These are phyloP conservation scores for Sitobion miscanthi DNA, from an alignment of 1,140 invertebrate species.

Conservation along the genomic window DNA sequence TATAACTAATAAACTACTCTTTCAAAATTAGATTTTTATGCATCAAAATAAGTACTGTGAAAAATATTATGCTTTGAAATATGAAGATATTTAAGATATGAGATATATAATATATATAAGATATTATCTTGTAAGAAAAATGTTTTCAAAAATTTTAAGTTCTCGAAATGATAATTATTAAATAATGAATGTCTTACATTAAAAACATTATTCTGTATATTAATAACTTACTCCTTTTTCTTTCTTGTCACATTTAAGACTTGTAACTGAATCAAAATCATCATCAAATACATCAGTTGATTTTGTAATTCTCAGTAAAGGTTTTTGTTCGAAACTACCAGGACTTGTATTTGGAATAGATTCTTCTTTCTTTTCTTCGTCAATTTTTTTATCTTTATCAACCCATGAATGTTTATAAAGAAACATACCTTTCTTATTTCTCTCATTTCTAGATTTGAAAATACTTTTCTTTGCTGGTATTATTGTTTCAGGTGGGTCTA, in stretches of 20 bases:
- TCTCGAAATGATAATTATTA: neutral
- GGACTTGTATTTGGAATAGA: constrained; percentile 2
- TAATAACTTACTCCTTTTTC: constrained; percentile 75
- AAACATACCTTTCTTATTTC: constrained; percentile 78
- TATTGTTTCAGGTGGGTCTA: constrained; percentile 32
- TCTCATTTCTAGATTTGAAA: constrained; percentile 83
- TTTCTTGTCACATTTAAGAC: constrained; percentile 78
- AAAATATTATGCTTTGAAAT: too few relatives aligned
- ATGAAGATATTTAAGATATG: too few relatives aligned
- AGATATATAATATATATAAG: too few relatives aligned
- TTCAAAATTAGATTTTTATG: too few relatives aligned
- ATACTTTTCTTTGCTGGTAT: constrained; percentile 68
- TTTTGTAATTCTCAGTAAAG: constrained; percentile 68
- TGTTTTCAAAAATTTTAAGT: neutral
- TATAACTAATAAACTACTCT: neutral
- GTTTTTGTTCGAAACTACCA: constrained; percentile 53
- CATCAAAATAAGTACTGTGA: too few relatives aligned
- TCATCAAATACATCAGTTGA: constrained; percentile 64
- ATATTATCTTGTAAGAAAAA: too few relatives aligned
- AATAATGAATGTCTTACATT: neutral
- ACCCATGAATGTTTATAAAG: constrained; percentile 90
- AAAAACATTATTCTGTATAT: neutral
- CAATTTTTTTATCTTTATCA: constrained; percentile 67
- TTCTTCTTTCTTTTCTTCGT: constrained; percentile 51
- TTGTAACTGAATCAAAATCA: constrained; percentile 73